Base-by-base conservation (phyloP, 1,140 invertebrate species). In the Drosophila mauritiana region DNA sequence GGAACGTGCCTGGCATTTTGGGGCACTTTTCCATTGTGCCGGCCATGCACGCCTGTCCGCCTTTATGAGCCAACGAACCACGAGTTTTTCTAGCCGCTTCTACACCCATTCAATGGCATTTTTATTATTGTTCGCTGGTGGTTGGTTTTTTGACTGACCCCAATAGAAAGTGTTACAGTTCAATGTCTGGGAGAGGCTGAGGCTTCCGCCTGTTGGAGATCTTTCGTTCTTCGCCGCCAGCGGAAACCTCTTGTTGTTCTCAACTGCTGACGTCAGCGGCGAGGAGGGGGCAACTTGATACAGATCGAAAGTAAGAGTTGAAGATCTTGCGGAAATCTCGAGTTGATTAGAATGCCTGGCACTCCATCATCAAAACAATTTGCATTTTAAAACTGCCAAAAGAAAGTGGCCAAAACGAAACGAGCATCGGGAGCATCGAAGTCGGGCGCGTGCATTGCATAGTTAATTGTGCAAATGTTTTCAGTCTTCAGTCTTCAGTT, bases 111-210 rank as follows among this genome's bases (percentile, higher is more conserved):
- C 80, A 89, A 84, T 89, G 84, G 77, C 76, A 83, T 88, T 86
- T 80, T 84, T 77, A 73, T 63, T 73, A 74, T 52, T 75, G 70
- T 72, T 63, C 48, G 51, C 54, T 62, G 55, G 49, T 27, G 55
- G 49, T 27, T 68, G 46, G 10, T 62, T 63, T 67, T 77, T 68
- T 48, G 48, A 40, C 49, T 84, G 80, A 74, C 84, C 84, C 43
- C 62, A 84, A 84, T 89, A 72, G 84, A 89, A 89, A 89, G 84
- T 89, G 84, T 89, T 89, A 89, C 84, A 89, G 84, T 89, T 89
- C 84, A 89, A 84, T 89, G 84, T 89, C 68, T 89, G 76, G 1
- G 17, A 39, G 76, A 54, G 13, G 25, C 57, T n/a, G 58, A 45
- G 13, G 81, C 74, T 86, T 85, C 81, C 79, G 83, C 52, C 39